A percentile compares a stretch with the other conserved stretches of the same genome.
Evolutionary conservation across 2,113 vertebrate genomes (phyloP).

Genomic region (Talpa occidentalis): DNA sequence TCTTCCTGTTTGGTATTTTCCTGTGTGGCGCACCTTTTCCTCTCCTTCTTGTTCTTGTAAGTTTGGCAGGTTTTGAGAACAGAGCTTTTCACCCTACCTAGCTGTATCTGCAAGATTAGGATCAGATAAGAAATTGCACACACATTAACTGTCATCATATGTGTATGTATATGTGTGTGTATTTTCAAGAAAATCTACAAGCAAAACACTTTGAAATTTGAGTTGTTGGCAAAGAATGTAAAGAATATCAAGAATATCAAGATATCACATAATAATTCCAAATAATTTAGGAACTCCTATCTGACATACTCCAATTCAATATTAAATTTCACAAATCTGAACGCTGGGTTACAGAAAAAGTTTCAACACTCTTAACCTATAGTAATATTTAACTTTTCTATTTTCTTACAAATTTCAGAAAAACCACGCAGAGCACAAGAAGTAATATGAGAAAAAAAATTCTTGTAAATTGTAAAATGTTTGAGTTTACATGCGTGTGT

Average conservation of each 20-base stretch:
- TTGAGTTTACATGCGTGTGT: neutral
- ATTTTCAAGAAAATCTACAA: conserved; percentile 18
- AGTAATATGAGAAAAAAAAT: conserved; percentile 40
- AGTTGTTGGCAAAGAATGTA: neutral
- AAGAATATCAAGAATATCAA: no score
- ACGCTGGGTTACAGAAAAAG: neutral
- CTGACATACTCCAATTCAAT: neutral
- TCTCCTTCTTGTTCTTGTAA: neutral
- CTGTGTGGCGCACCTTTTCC: no score
- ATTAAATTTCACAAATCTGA: neutral
- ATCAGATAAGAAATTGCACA: neutral
- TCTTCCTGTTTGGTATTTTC: neutral
- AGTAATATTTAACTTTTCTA: conserved; percentile 58
- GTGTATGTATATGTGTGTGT: neutral
- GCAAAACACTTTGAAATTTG: neutral
- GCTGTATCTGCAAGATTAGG: neutral
- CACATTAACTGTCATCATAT: neutral
- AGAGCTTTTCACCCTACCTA: neutral
- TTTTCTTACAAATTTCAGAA: neutral
- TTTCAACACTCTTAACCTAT: neutral
- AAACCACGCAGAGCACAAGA: neutral
- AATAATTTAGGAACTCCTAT: neutral
- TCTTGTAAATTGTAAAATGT: conserved; percentile 25
- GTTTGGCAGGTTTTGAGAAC: neutral
- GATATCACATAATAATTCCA: accelerated